phyloP scores from a whole-genome alignment of 2,113 vertebrate genomes.

The Acrocephalus arundinaceus region DNA sequence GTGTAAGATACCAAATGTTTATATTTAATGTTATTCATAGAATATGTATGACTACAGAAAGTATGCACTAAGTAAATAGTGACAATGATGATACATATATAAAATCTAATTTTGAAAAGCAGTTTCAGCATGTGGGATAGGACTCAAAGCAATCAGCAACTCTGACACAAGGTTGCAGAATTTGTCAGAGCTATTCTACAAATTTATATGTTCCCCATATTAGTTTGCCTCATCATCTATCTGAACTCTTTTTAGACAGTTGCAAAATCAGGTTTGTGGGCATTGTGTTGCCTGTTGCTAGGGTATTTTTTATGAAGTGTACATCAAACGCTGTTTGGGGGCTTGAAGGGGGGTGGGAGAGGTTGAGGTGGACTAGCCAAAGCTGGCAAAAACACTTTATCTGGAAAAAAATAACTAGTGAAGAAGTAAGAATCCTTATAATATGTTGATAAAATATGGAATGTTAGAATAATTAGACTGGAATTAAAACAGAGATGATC shows the following conservation, averaged over 20 bases:
- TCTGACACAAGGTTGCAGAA: not conserved
- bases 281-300: not conserved
- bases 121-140: not conserved
- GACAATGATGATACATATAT: constrained; percentile 14
- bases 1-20: constrained; percentile 55
- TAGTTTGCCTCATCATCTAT: not conserved
- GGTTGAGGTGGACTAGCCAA: not conserved
- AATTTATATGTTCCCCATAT: not conserved
- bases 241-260: not conserved
- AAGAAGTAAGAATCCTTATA: not conserved
- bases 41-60: constrained; percentile 56
- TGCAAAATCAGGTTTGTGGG: not conserved
- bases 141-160: not conserved
- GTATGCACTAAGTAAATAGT: constrained; percentile 15
- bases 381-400: not conserved
- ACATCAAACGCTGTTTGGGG: not conserved
- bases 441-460: not conserved
- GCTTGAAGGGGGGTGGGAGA: fast-evolving
- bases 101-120: constrained; percentile 17
- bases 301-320: not conserved
- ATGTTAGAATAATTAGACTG: not conserved
- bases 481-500: not conserved
- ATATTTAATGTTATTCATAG: constrained; percentile 59
- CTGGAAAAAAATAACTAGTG: not conserved
- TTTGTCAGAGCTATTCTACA: not conserved